Percentiles rank a stretch among this genome's conserved stretches.
phyloP scores from a whole-genome alignment of 2,888 invertebrate genomes.

The Protodeltote pygarga region DNA sequence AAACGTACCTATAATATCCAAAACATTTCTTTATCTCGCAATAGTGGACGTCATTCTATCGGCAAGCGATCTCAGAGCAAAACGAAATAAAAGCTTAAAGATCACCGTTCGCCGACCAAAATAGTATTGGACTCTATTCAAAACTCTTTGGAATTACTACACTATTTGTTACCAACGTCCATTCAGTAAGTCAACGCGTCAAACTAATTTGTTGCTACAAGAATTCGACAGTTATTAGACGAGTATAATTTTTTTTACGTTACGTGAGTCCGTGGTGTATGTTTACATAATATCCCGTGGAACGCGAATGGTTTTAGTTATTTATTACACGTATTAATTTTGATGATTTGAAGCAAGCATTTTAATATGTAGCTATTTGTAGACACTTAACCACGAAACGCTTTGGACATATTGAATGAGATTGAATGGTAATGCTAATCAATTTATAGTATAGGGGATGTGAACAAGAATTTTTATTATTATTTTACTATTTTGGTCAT shows the following conservation, averaged over 20 bases:
- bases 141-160: slow-evolving; percentile 85
- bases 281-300: slow-evolving; percentile 57
- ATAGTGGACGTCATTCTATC: slow-evolving; percentile 62
- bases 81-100: slow-evolving; percentile 76
- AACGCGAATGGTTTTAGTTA: slow-evolving; percentile 55
- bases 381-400: slow-evolving; percentile 40
- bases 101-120: slow-evolving; percentile 80
- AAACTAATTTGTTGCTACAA: slow-evolving; percentile 73
- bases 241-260: slow-evolving; percentile 70
- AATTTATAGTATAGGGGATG: slow-evolving; percentile 24
- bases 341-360: slow-evolving; percentile 53
- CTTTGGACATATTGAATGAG: slow-evolving; percentile 34
- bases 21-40: slow-evolving; percentile 49
- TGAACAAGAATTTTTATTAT: slow-evolving; percentile 18
- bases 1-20: slow-evolving; percentile 29
- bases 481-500: slow-evolving; percentile 13
- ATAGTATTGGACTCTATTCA: slow-evolving; percentile 86
- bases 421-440: slow-evolving; percentile 43
- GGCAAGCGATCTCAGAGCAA: slow-evolving; percentile 66
- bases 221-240: slow-evolving; percentile 78
- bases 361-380: slow-evolving; percentile 56
- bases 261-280: slow-evolving; percentile 51
- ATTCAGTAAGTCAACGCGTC: slow-evolving; percentile 84
- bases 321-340: slow-evolving; percentile 62
- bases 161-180: slow-evolving; percentile 81